Evolutionary conservation across 2,888 invertebrate genomes (phyloP).

Genomic region (Junonia oenone): DNA sequence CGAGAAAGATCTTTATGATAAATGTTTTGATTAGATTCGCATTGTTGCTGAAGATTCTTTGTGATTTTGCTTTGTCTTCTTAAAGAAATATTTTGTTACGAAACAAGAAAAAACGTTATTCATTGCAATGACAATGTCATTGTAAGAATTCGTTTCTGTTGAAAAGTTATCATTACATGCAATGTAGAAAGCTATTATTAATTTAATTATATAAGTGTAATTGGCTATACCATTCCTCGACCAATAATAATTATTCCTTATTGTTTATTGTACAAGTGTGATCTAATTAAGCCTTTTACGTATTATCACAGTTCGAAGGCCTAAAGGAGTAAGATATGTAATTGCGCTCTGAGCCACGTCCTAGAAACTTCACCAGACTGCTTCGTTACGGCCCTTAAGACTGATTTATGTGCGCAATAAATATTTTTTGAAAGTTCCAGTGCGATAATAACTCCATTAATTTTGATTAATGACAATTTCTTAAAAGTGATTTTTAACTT

Average conservation of each 20-base stretch:
- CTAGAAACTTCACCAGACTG: constrained; percentile 67
- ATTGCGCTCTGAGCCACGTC: constrained; percentile 56
- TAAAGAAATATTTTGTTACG: not conserved
- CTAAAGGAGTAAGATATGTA: constrained; percentile 31
- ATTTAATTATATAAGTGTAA: not conserved
- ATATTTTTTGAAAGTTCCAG: constrained; percentile 77
- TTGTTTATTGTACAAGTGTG: not conserved
- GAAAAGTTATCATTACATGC: no score
- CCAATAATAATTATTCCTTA: not conserved
- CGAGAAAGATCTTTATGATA: constrained; percentile 28
- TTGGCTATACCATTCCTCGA: not conserved
- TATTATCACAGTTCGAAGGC: constrained; percentile 12
- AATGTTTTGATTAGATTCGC: constrained; percentile 20
- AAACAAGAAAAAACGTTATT: not conserved
- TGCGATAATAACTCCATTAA: constrained; percentile 80
- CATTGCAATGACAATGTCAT: not conserved
- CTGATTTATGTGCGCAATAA: constrained; percentile 75
- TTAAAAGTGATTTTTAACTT: constrained; percentile 72
- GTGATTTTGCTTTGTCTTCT: not conserved
- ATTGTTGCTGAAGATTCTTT: constrained; percentile 16
- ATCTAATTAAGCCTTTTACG: constrained; percentile 16
- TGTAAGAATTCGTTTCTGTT: no score
- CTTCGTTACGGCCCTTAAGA: constrained; percentile 74
- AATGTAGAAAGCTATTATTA: not conserved
- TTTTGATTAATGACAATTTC: constrained; percentile 78